Evolutionary conservation across 2,113 vertebrate genomes (phyloP), one percentile per base, ranked within the genome.

Genomic region (Symphodus melops): DNA sequence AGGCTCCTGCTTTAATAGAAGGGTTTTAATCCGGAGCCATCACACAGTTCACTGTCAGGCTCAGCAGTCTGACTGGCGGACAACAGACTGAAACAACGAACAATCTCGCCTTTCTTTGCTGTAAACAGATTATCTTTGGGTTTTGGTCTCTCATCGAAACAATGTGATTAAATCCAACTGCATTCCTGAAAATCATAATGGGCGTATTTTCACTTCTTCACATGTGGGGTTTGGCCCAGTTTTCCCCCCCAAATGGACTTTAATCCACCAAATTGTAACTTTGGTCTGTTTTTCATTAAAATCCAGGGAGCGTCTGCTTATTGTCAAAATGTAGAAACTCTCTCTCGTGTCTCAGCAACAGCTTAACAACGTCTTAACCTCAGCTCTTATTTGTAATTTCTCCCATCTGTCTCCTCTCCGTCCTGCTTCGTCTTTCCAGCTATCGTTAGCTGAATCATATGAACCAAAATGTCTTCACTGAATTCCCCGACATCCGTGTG

Each of bases 1-100:
- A 83, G 58, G n/a, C n/a, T n/a, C 54, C 51, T 58, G 39, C 48
- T 71, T 41, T 60, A 36, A 41, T 44, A 51, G 63, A 52, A 76
- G 8, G 41, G 64, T 81, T 52, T 25, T 61, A n/a, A 75, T 77
- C 65, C 49, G 39, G 25, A 58, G 55, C 17, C 37, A 48, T n/a
- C 46, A 42, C 59, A 9, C 3, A 51, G 48, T 48, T 48, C 7
- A 48, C 46, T 17, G 46, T 48, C 3, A 48, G 14, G 42, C 42
- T 13, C 11, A n/a, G n/a, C n/a, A 44, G 12, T 14, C n/a, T 14
- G 2, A 60, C n/a, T 20, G 19, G 55, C 46, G 33, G 39, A 41
- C 42, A 51, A 33, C 39, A 36, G 1, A 33, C 13, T 33, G 36
- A n/a, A 57, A 21, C 51, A 23, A 21, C 51, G 44, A 4, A 19